Base-by-base conservation (phyloP, 2,888 invertebrate species). In the Drosophila meridiana region DNA sequence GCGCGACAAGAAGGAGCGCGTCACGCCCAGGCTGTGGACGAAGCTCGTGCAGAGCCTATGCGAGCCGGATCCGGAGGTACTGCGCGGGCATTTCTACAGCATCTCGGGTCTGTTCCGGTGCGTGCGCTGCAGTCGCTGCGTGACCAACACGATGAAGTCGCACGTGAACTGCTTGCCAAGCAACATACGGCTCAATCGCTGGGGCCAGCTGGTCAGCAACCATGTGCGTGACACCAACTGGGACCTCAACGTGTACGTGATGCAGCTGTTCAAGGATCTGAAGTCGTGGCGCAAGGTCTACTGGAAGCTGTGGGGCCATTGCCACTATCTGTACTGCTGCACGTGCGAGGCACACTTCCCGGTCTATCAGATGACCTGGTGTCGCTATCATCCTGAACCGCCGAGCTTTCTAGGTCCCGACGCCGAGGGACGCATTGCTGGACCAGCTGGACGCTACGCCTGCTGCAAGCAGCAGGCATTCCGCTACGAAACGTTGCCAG, bases 231-330 rank as follows among this genome's bases (percentile, higher is more conserved):
- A 98, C 82, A 90, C 94, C 2, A 94, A 94, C 1, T 98, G 98
- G 97, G 96, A 96, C 85, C 94, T 97, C 43, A 97, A 96, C 90
- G 96, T 96, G 63, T 97, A 97, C 92, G 95, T 98, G 38, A 93
- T 96, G 48, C 95, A 95, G 89, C 92, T 98, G 71, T 96, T 96
- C 90, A 95, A 95, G 26, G 96, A 97, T 89, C 94, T 98, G 68
- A 96, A 97, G 76, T 96, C 96, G 0, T 99, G 99, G 99, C 94
- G 98, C 0, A 96, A 96, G 89, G 97, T 98, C 3, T 99, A 98
- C 93, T 99, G 99, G 99, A 95, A 97, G 50, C 93, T 98, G 55
- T 98, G 98, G 98, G 97, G 97, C 0, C 96, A 97, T 87, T 96
- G 97, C 76, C 98, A 99, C 93, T 97, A 96, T 93, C 94, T 98